These are phyloP conservation scores for Dallia pectoralis DNA, from an alignment of 2,797 vertebrate species.

Conservation along the genomic window DNA sequence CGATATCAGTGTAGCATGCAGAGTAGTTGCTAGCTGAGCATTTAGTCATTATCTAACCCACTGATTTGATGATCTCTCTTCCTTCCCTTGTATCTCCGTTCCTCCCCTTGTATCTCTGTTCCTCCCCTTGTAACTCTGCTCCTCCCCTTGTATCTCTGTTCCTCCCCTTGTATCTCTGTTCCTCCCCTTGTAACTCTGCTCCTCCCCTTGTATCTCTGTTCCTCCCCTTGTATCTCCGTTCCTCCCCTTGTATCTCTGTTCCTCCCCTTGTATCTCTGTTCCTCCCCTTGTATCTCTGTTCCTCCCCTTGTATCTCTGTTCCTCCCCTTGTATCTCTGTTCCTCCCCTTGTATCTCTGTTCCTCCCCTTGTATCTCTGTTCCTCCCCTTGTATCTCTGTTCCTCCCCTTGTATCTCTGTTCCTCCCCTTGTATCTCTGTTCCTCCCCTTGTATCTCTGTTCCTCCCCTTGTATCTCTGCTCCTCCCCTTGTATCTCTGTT, in stretches of 20 bases:
- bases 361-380: too few relatives aligned
- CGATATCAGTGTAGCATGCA: constrained; percentile 45
- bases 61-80: constrained; percentile 24
- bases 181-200: constrained; percentile 40
- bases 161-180: constrained; percentile 19
- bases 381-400: too few relatives aligned
- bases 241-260: too few relatives aligned
- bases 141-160: constrained; percentile 41
- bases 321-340: too few relatives aligned
- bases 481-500: background rate
- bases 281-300: too few relatives aligned
- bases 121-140: constrained; percentile 31
- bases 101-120: constrained; percentile 44
- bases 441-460: too few relatives aligned
- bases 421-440: too few relatives aligned
- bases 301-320: too few relatives aligned
- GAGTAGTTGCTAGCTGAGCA: constrained; percentile 39
- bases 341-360: too few relatives aligned
- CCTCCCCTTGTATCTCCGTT: constrained; percentile 44
- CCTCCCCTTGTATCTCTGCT: constrained; percentile 9
- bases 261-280: too few relatives aligned
- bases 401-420: too few relatives aligned
- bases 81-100: constrained; percentile 31
- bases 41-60: constrained; percentile 63
- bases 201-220: constrained; percentile 19